Evolutionary conservation across 2,888 invertebrate genomes (phyloP), one percentile per base, ranked within the genome.

Genomic region (Tenthredo livida): DNA sequence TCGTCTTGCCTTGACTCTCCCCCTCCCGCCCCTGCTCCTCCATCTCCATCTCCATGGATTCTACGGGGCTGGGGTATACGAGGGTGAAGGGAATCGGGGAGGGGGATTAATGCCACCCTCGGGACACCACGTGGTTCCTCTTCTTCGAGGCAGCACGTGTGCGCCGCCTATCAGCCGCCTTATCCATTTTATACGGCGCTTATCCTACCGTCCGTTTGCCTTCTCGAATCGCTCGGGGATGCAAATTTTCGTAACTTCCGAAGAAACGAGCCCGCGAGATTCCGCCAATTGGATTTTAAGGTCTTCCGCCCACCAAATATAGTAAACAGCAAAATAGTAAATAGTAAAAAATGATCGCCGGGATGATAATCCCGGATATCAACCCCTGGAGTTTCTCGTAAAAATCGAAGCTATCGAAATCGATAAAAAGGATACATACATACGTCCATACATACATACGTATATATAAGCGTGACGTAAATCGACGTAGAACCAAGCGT

Each of bases 41-140:
- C 77, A 50, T 61, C 80, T 80, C 77, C 61, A 65, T 65, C 43
- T 80, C 54, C 29, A 17, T 37, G 80, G 80, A 65, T 65, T 80
- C 47, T 15, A 40, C 50, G 47, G 65, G 83, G 65, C 21, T n/a
- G 40, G 43, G 47, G 29, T 87, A 86, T 85, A 82, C 84, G 84
- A 72, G 87, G 87, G 65, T 47, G 77, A 73, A 72, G 85, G 85
- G 85, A 85, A 86, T 87, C 88, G 90, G 21, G 85, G 40, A 65
- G 43, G 89, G 90, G 91, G 92, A 93, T 93, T 93, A 93, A 93
- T 93, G 92, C 91, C 91, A 92, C 93, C 92, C 93, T 92, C 89
- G 93, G 92, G 93, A 90, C 91, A 92, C 88, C 90, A 88, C 88
- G 88, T 89, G 88, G 87, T 86, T 86, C 86, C 85, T 87, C 86